Percentiles rank a stretch among this genome's conserved stretches.
phyloP scores from a whole-genome alignment of 2,113 vertebrate species.

The Chelonoidis abingdonii region DNA sequence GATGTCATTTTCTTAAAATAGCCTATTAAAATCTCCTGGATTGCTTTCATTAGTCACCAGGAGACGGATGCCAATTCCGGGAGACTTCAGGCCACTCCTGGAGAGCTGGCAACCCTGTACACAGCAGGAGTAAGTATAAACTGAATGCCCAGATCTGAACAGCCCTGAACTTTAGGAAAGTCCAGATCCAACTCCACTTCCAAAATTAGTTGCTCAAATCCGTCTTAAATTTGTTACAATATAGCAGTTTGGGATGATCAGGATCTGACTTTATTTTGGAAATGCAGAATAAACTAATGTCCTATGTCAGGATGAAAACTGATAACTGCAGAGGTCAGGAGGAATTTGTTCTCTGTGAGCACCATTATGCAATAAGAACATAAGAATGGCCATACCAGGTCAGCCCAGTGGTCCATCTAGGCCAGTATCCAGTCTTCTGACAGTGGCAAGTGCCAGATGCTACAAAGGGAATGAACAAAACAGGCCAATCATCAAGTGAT shows the following conservation, averaged over 20 bases:
- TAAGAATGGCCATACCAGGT: not conserved
- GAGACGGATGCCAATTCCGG: too few species aligned
- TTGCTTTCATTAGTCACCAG: too few species aligned
- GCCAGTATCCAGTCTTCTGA: not conserved
- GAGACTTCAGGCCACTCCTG: too few species aligned
- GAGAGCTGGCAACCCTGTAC: too few species aligned
- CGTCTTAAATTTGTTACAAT: not conserved
- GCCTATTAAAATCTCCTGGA: too few species aligned
- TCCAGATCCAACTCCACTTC: not conserved
- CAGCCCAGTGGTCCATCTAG: not conserved
- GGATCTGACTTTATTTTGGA: not conserved
- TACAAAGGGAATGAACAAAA: not conserved
- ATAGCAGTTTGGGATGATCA: not conserved
- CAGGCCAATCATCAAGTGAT: not conserved
- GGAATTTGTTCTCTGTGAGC: not conserved
- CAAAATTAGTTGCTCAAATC: not conserved
- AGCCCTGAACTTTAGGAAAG: not conserved
- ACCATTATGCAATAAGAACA: not conserved
- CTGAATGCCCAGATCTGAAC: slow-evolving; percentile 16
- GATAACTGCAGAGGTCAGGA: not conserved
- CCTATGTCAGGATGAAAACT: not conserved
- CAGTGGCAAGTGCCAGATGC: not conserved
- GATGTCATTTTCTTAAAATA: too few species aligned
- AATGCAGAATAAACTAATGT: not conserved
- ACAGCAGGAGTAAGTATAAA: slow-evolving; percentile 3